Percentiles rank a stretch among this genome's conserved stretches.
These are phyloP conservation scores for Hydriomena furcata DNA, from an alignment of 2,888 invertebrate species.

Conservation along the genomic window DNA sequence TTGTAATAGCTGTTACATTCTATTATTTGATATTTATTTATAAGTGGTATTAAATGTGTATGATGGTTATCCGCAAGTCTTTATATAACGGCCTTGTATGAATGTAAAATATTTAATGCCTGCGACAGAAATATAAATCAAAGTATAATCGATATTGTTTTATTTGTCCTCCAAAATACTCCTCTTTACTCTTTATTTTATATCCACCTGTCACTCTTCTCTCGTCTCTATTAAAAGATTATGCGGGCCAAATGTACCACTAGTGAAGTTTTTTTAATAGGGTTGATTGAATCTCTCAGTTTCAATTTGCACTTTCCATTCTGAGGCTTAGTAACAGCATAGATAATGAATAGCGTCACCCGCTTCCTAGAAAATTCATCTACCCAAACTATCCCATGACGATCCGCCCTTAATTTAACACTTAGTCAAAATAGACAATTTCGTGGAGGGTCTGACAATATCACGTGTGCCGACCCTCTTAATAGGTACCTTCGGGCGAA, in stretches of 20 bases:
- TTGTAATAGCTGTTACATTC: slow-evolving; percentile 35
- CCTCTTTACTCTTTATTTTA: too few relatives aligned
- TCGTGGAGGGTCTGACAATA: slow-evolving; percentile 64
- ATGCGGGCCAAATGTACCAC: too few relatives aligned
- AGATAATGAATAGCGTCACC: slow-evolving; percentile 16
- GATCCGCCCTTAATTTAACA: slow-evolving; percentile 61
- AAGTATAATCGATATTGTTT: slow-evolving; percentile 48
- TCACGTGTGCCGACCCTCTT: slow-evolving; percentile 68
- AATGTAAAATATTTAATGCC: slow-evolving; percentile 70
- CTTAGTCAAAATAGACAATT: slow-evolving; percentile 71
- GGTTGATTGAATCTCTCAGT: slow-evolving; percentile 6
- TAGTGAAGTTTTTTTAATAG: neutral
- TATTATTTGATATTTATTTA: slow-evolving; percentile 40
- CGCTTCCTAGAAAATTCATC: slow-evolving; percentile 43
- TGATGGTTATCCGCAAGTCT: slow-evolving; percentile 50
- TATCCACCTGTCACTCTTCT: too few relatives aligned
- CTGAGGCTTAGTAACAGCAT: slow-evolving; percentile 16
- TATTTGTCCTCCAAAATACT: slow-evolving; percentile 1
- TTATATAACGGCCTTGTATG: slow-evolving; percentile 66
- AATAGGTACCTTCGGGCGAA: slow-evolving; percentile 71
- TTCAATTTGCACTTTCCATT: slow-evolving; percentile 26
- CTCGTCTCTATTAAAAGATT: too few relatives aligned
- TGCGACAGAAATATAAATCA: slow-evolving; percentile 69
- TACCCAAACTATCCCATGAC: slow-evolving; percentile 43
- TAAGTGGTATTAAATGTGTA: slow-evolving; percentile 45